Conservation (phyloP, 2,797 vertebrate species). For the Poecilia picta region DNA sequence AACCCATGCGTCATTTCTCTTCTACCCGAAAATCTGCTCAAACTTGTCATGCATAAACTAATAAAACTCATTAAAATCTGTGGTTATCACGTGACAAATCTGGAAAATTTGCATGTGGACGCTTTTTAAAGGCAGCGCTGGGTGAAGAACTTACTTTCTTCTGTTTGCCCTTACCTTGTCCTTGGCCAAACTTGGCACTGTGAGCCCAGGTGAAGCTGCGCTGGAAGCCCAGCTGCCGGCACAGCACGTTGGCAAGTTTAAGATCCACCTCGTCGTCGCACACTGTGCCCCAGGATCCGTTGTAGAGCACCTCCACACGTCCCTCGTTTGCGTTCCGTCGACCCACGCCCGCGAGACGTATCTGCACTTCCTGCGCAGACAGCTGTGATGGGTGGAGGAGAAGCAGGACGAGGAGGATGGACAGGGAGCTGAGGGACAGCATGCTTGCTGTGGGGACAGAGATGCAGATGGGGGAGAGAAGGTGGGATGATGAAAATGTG, state of each 20-base stretch:
- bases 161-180: slow-evolving; percentile 82
- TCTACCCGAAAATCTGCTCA: background rate
- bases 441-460: slow-evolving; percentile 68
- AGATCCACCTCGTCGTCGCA: slow-evolving; percentile 94
- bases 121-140: background rate
- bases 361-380: slow-evolving; percentile 53
- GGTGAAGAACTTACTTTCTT: background rate
- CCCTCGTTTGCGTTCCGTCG: slow-evolving; percentile 83
- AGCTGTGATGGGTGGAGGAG: slow-evolving; percentile 44
- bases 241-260: slow-evolving; percentile 86
- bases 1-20: background rate
- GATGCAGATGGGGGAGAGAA: slow-evolving; percentile 8
- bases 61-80: background rate
- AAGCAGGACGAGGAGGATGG: slow-evolving; percentile 57
- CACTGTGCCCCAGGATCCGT: slow-evolving; percentile 91
- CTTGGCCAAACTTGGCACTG: slow-evolving; percentile 92
- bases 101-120: background rate
- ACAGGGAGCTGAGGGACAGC: slow-evolving; percentile 66
- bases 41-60: background rate
- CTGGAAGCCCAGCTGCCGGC: slow-evolving; percentile 89
- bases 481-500: slow-evolving; percentile 8
- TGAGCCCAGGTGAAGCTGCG: slow-evolving; percentile 92
- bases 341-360: slow-evolving; percentile 85
- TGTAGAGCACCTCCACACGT: slow-evolving; percentile 90
- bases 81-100: background rate